These are phyloP conservation scores for Mylabris sibirica DNA, from an alignment of 2,888 invertebrate species.

Conservation along the genomic window DNA sequence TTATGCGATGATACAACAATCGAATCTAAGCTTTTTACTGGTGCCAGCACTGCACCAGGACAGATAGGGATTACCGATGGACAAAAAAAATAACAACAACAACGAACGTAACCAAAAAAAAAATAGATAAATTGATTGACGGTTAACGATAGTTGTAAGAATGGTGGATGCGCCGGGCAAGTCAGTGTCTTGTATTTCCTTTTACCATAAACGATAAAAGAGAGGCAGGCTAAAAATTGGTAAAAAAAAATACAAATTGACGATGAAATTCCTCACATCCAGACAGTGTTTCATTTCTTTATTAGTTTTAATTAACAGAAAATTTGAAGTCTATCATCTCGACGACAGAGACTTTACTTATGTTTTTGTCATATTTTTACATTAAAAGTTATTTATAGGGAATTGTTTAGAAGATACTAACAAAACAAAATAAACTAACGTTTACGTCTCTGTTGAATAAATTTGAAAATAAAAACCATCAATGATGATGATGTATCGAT, in stretches of 20 bases:
- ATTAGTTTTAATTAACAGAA: background rate
- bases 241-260: background rate
- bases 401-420: background rate
- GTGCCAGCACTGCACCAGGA: background rate
- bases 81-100: background rate
- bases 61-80: too few species aligned
- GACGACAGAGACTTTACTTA: background rate
- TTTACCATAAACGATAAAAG: background rate
- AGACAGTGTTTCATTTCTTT: too few species aligned
- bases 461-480: slow-evolving; percentile 19
- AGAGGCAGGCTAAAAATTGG: background rate
- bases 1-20: background rate
- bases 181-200: background rate
- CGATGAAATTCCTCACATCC: background rate
- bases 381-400: background rate
- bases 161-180: slow-evolving; percentile 6
- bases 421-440: background rate
- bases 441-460: background rate
- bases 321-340: background rate
- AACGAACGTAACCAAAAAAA: background rate
- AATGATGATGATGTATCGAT: slow-evolving; percentile 33
- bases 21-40: background rate
- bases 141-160: background rate
- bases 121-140: background rate
- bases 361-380: background rate